Conservation (phyloP, 1,140 invertebrate species). For the Ooceraea biroi region DNA sequence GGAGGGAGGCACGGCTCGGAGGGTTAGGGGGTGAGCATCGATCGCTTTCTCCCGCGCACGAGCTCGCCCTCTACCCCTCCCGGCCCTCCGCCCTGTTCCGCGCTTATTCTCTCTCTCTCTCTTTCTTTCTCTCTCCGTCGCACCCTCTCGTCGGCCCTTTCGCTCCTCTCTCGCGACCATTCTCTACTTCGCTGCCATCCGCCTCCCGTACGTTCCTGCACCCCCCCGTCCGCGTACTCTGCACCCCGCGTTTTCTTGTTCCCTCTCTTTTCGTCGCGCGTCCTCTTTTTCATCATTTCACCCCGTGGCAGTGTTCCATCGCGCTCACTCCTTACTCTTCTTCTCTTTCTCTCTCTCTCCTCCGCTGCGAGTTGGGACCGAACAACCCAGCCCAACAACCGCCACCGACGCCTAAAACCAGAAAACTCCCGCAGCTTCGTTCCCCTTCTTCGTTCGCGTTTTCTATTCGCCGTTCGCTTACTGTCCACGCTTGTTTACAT, state of each 20-base stretch:
- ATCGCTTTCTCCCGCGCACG: conserved; percentile 82
- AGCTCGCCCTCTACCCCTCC: conserved; percentile 66
- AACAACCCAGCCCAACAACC: conserved; percentile 77
- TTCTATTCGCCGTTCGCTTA: background rate
- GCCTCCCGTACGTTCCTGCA: conserved; percentile 22
- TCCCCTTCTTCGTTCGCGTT: conserved; percentile 28
- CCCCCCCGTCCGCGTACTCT: conserved; percentile 52
- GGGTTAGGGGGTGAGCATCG: conserved; percentile 83
- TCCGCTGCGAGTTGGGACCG: conserved; percentile 49
- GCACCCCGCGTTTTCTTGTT: conserved; percentile 63
- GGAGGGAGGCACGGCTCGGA: conserved; percentile 75
- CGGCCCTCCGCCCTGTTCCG: conserved; percentile 38
- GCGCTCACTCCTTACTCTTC: conserved; percentile 51
- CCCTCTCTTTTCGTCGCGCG: conserved; percentile 49
- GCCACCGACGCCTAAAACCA: conserved; percentile 74
- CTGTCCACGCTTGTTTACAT: background rate
- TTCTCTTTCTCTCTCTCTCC: conserved; percentile 58
- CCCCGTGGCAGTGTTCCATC: conserved; percentile 56
- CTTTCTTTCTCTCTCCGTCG: conserved; percentile 54
- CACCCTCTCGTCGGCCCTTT: conserved; percentile 52
- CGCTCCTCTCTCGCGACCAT: conserved; percentile 53
- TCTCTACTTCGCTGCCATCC: conserved; percentile 51
- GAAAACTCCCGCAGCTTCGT: conserved; percentile 72
- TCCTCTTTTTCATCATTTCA: conserved; percentile 58
- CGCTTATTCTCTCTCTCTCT: conserved; percentile 41